These are phyloP conservation scores for Scaptodrosophila lebanonensis DNA, from an alignment of 1,140 invertebrate species.

Conservation along the genomic window DNA sequence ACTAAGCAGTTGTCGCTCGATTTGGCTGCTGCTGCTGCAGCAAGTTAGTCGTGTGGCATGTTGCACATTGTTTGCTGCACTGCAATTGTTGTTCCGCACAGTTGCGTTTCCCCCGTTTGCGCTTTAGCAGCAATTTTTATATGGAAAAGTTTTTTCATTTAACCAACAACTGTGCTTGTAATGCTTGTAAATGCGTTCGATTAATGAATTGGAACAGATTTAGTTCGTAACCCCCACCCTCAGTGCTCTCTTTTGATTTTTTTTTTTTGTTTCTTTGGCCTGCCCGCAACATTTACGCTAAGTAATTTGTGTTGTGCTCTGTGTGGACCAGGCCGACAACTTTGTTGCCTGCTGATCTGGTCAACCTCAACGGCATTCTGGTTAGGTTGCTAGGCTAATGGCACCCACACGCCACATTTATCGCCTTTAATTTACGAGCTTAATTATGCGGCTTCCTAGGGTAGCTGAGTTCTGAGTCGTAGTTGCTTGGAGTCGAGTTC, in stretches of 20 bases:
- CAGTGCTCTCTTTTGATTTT: too few relatives aligned
- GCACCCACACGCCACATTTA: slow-evolving; percentile 2
- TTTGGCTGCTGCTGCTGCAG: slow-evolving; percentile 47
- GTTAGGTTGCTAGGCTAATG: too few relatives aligned
- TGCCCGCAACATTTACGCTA: slow-evolving; percentile 32
- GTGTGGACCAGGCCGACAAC: slow-evolving; percentile 12
- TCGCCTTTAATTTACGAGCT: slow-evolving; percentile 39
- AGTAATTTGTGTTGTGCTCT: slow-evolving; percentile 24
- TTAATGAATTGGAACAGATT: slow-evolving; percentile 56
- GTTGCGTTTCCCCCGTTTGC: slow-evolving; percentile 31
- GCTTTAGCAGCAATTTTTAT: slow-evolving; percentile 36
- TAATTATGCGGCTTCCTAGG: slow-evolving; percentile 40
- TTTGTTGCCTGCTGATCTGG: neutral
- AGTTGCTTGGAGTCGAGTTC: too few relatives aligned
- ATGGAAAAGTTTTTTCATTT: slow-evolving; percentile 58
- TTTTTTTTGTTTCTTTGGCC: too few relatives aligned
- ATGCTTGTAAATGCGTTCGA: slow-evolving; percentile 13
- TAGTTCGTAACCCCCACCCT: too few relatives aligned
- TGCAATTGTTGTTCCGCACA: slow-evolving; percentile 72
- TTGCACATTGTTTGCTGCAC: slow-evolving; percentile 62
- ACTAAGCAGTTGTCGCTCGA: slow-evolving; percentile 52
- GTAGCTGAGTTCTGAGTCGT: too few relatives aligned
- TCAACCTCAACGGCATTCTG: slow-evolving; percentile 5
- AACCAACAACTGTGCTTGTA: slow-evolving; percentile 14
- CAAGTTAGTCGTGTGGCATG: slow-evolving; percentile 20